These are phyloP conservation scores for Plagodis dolabraria DNA, from an alignment of 2,888 invertebrate genomes.

Conservation along the genomic window DNA sequence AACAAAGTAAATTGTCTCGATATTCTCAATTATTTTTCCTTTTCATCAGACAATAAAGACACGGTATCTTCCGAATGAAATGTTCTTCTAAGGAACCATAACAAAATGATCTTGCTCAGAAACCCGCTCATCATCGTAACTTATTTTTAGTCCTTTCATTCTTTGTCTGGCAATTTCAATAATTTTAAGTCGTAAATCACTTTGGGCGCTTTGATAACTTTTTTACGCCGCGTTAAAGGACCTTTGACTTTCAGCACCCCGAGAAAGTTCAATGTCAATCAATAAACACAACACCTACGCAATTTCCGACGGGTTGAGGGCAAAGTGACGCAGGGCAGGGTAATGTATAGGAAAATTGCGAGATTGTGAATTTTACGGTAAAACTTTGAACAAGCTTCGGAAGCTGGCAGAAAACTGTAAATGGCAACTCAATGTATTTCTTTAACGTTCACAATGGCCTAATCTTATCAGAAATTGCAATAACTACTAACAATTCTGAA, in stretches of 20 bases:
- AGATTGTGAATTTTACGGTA: too few species aligned
- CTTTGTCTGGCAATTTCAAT: conserved; percentile 24
- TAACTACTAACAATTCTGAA: too few species aligned
- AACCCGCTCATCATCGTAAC: conserved; percentile 15
- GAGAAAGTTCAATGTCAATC: conserved; percentile 30
- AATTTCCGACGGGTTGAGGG: conserved; percentile 7
- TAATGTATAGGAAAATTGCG: not conserved
- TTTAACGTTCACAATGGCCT: too few species aligned
- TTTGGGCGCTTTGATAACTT: conserved; percentile 19
- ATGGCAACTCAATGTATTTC: too few species aligned
- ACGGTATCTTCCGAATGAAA: not conserved
- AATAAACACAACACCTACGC: conserved; percentile 19
- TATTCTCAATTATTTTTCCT: not conserved
- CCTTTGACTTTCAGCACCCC: conserved; percentile 25
- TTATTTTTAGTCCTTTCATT: conserved; percentile 22
- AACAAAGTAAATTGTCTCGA: too few species aligned
- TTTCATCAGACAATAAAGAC: not conserved
- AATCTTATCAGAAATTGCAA: too few species aligned
- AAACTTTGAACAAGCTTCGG: too few species aligned
- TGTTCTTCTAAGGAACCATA: not conserved
- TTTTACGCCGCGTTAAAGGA: conserved; percentile 14
- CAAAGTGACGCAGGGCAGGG: not conserved
- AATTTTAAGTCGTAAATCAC: conserved; percentile 26
- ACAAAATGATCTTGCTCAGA: conserved; percentile 20
- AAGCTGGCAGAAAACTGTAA: too few species aligned